Conservation (phyloP, 2,113 vertebrate genomes). For the Pipra filicauda region DNA sequence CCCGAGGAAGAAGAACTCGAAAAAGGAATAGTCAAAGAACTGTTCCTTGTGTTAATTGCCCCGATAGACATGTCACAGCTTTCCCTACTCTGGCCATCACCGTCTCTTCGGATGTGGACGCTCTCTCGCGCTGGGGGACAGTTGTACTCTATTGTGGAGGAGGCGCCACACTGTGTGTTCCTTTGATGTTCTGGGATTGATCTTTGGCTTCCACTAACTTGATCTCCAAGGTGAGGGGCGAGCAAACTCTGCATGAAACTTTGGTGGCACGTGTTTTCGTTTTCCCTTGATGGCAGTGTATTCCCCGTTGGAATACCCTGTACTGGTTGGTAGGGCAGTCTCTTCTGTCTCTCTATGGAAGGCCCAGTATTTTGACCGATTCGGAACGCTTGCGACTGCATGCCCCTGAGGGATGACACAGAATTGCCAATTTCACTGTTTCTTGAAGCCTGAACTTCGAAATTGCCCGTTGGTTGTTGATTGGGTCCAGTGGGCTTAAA, state of each 20-base stretch:
- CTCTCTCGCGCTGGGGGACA: slow-evolving; percentile 81
- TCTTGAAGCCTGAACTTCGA: slow-evolving; percentile 89
- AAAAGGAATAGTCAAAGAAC: slow-evolving; percentile 79
- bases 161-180: slow-evolving; percentile 84
- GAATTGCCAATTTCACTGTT: slow-evolving; percentile 85
- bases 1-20: slow-evolving; percentile 82
- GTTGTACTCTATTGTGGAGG: slow-evolving; percentile 89
- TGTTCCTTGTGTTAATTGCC: slow-evolving; percentile 76
- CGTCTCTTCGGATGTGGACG: slow-evolving; percentile 77
- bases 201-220: slow-evolving; percentile 80
- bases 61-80: slow-evolving; percentile 81
- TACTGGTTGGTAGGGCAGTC: slow-evolving; percentile 82
- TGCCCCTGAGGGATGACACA: slow-evolving; percentile 81
- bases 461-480: slow-evolving; percentile 81
- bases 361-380: slow-evolving; percentile 79
- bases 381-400: slow-evolving; percentile 88
- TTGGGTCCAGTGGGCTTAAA: slow-evolving; percentile 83
- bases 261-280: slow-evolving; percentile 89
- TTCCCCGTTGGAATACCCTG: slow-evolving; percentile 86
- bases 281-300: slow-evolving; percentile 79
- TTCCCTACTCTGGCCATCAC: slow-evolving; percentile 76
- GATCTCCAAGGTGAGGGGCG: slow-evolving; percentile 88
- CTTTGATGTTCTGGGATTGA: slow-evolving; percentile 85
- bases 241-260: slow-evolving; percentile 96
- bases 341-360: slow-evolving; percentile 83